Percentiles rank a stretch among this genome's conserved stretches.
Evolutionary conservation across 2,888 invertebrate genomes (phyloP).

Genomic region (Lucinisca nassula): DNA sequence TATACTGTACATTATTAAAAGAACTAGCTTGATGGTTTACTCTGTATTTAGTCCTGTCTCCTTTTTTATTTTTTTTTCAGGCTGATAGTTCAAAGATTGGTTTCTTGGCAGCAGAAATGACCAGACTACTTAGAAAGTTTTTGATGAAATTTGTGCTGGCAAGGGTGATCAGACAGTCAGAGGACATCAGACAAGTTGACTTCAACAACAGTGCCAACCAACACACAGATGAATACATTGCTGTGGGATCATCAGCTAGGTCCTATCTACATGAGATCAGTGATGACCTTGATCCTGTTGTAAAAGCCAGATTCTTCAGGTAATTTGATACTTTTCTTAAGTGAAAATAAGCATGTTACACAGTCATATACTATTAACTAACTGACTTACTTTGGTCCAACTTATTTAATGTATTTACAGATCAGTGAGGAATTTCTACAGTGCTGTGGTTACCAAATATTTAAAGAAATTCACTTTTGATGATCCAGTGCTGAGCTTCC

Average conservation of each 20-base stretch:
- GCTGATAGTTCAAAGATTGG: background rate
- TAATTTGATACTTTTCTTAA: too few species aligned
- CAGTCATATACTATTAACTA: too few species aligned
- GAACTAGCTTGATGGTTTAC: too few species aligned
- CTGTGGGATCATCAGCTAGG: background rate
- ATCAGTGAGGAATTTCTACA: background rate
- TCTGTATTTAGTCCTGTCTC: too few species aligned
- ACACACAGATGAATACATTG: constrained; percentile 4
- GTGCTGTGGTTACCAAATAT: background rate
- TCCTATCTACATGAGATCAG: background rate
- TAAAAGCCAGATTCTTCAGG: background rate
- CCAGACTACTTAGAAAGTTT: background rate
- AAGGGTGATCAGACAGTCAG: background rate
- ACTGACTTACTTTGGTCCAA: too few species aligned
- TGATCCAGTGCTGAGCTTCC: background rate
- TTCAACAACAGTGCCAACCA: constrained; percentile 13
- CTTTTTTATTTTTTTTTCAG: background rate
- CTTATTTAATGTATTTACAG: background rate
- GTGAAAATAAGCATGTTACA: too few species aligned
- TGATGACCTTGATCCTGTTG: background rate
- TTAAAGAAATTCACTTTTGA: background rate
- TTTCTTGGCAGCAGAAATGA: background rate
- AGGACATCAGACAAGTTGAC: background rate
- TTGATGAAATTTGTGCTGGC: background rate
- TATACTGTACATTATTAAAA: too few species aligned